Base-by-base conservation (phyloP, 2,797 vertebrate species). In the Phoeniculus purpureus region DNA sequence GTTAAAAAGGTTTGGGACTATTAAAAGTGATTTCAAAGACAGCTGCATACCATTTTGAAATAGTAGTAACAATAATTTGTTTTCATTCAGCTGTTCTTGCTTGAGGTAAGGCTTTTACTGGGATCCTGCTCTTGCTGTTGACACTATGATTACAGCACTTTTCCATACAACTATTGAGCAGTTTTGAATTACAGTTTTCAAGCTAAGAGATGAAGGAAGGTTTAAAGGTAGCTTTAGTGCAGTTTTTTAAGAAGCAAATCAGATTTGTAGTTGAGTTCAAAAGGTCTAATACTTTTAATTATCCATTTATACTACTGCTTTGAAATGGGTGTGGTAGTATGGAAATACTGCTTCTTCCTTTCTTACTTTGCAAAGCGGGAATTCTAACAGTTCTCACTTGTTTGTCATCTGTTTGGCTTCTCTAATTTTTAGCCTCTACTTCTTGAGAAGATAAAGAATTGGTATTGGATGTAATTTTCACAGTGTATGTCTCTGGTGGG, bases 121-220 rank as follows among this genome's bases (percentile, higher is more conserved):
- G 10, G 43, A 58, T 62, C 23, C 23, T 68, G 14, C 15, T 85
- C 13, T 79, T 93, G 22, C 29, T 71, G 29, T 40, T 82, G 29
- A 4, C 85, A 10, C 52, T 81, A 65, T 81, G 47, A 31, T 79
- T 74, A 26, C 27, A 74, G 55, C 50, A 58, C 12, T 50, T 88
- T 84, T 81, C 16, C 18, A 12, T 67, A 50, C 14, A 73, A 27
- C 19, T 92, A 7, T 76, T 17, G 31, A 76, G 19, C 3, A 55
- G 18, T 64, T 93, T 82, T 86, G 31, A 56, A 80, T 64, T 77
- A 37, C 16, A 70, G 8, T 86, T 93, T 73, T 79, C 52, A 92
- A 89, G 72, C 29, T 43, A 60, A 59, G 59, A 78, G 12, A 47
- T 61, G 40, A 70, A 79, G 16, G 47, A 48, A 47, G 32, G 2